Evolutionary conservation across 2,113 vertebrate species (phyloP), one percentile per base, ranked within the genome.

Genomic region (Hucho hucho): DNA sequence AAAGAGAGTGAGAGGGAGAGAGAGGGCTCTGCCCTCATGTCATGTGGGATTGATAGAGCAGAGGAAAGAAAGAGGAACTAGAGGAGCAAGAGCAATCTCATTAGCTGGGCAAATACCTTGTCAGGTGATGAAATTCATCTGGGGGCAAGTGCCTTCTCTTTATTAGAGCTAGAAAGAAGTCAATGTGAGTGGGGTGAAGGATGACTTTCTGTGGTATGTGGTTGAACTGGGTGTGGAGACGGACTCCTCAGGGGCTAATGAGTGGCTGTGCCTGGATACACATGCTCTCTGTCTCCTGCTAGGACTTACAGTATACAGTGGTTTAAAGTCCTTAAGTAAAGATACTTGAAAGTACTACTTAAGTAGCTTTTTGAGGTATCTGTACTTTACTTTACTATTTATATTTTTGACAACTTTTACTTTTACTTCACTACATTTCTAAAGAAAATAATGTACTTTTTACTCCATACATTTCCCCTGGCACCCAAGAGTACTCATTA

Each of bases 21-120:
- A 64, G 64, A 18, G 25, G 24, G 25, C 64, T 20, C 58, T n/a
- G 70, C 67, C 43, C 83, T 67, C 76, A 69, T 72, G 46, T 67
- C 76, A 69, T 72, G 46, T 65, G 71, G 73, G 73, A 77, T 81
- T 71, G 71, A 77, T 82, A 83, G 78, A 85, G n/a, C 9, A 66
- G 64, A 77, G 49, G 49, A 53, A 18, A 53, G 49, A 13, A 13
- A 53, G 14, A 53, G 14, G 49, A 18, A 1, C 49, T 53, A 5
- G 49, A 53, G 70, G 53, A 67, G 71, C 85, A 64, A 53, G 72
- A 76, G 73, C 29, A 0, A 61, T 11, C 59, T 80, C 64, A 49
- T 81, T 81, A 84, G 82, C 74, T 7, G 20, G 76, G 72, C 65
- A 24, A 64, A 14, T 26, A 37, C 25, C 67, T 74, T 46, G 61